Base-by-base conservation (phyloP, 2,797 vertebrate genomes). In the Dendrocincla fuliginosa region DNA sequence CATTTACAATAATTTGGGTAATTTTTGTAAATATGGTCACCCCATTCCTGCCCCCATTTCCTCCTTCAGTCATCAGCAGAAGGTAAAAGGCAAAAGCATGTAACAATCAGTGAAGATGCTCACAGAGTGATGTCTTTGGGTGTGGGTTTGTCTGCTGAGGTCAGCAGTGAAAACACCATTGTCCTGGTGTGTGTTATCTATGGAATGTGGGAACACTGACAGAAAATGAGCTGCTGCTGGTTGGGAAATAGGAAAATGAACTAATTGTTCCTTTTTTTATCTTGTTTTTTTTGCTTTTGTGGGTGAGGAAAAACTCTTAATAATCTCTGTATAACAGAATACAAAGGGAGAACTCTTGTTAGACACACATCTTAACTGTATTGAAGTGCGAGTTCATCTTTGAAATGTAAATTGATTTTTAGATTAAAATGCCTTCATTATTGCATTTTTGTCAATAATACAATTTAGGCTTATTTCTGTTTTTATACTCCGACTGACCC, bases 321-420 rank as follows among this genome's bases (percentile, higher is more conserved):
- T 89, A 90, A 77, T 68, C 25, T 81, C 56, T 57, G 49, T 52
- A 8, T 85, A 86, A 55, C 76, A 85, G 60, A 87, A 67, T 44
- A 83, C 42, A 59, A 74, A 53, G 85, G 67, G 5, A 3, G 50
- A 35, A 81, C 86, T 57, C 67, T 52, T 77, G 41, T 86, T 81
- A 91, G 90, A 37, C 39, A 90, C 80, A n/a, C 46, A 32, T 86
- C 47, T 41, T 53, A 84, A n/a, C 63, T 5, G 12, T 83, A 78
- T 56, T 89, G 93, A 92, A 93, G 73, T 78, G 42, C 47, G 68
- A 63, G 83, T 93, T 93, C 79, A 90, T 94, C 91, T 94, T 96
- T 84, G 94, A 96, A 91, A 95, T 92, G 74, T 91, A 84, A 94
- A 97, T 96, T 69, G 89, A 96, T 95, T 95, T 96, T 90, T 76